phyloP scores from a whole-genome alignment of 2,888 invertebrate genomes.

The Buathra laborator region DNA sequence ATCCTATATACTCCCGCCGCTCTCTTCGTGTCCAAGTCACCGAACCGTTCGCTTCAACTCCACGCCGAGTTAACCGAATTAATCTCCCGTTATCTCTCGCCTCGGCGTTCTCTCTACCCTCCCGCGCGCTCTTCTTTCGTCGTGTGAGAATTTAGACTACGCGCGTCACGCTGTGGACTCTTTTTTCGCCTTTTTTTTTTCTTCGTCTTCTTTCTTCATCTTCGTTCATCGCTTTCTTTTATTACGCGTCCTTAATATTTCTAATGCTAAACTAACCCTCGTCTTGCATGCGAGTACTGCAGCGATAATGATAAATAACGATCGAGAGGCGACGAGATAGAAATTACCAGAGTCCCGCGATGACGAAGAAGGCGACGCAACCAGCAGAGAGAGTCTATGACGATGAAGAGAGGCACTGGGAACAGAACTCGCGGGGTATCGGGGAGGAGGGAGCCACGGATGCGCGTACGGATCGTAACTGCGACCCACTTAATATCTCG shows the following conservation, averaged over 20 bases:
- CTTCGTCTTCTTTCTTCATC: slow-evolving; percentile 23
- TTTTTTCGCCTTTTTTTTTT: slow-evolving; percentile 1
- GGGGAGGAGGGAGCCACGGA: slow-evolving; percentile 16
- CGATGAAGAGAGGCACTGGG: not conserved
- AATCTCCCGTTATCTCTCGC: slow-evolving; percentile 68
- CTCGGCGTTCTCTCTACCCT: slow-evolving; percentile 64
- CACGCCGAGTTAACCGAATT: slow-evolving; percentile 65
- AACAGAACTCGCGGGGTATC: not conserved
- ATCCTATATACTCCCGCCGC: too few relatives aligned
- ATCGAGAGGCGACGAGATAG: not conserved
- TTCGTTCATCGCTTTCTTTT: not conserved
- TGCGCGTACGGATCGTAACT: slow-evolving; percentile 40
- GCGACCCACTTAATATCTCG: slow-evolving; percentile 46
- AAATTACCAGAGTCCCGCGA: slow-evolving; percentile 17
- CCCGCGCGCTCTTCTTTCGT: slow-evolving; percentile 64
- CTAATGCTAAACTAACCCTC: not conserved
- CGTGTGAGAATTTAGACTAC: slow-evolving; percentile 33
- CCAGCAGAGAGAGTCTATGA: not conserved
- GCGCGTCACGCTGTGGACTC: slow-evolving; percentile 35
- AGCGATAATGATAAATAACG: not conserved
- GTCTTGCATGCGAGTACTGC: not conserved
- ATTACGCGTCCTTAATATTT: not conserved
- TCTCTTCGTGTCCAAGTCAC: not conserved
- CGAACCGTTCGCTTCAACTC: slow-evolving; percentile 28
- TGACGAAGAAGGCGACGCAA: slow-evolving; percentile 1